Base-by-base conservation (phyloP, 2,113 vertebrate genomes). In the Platichthys flesus region DNA sequence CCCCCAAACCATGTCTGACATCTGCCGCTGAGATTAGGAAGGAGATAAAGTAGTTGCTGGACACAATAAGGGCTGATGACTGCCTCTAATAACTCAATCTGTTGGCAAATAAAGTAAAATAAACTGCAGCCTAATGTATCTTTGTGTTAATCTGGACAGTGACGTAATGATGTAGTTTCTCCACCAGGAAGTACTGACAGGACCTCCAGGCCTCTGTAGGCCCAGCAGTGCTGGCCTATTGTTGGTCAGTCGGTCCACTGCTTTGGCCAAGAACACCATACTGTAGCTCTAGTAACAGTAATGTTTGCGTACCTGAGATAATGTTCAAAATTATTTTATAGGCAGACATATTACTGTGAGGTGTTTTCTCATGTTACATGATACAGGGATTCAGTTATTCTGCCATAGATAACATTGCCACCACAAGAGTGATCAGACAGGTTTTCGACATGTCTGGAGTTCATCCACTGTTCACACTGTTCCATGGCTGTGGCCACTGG, bases 1-100 rank as follows among this genome's bases (percentile, higher is more conserved):
- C 78, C 55, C 23, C 14, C 12, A 82, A 79, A 77, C 70, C 69
- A 88, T 71, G 79, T 67, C 60, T 31, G 79, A 86, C 82, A 85
- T 88, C 62, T 73, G 72, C 60, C 66, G 64, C 66, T n/a, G 80
- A 81, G 81, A 87, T 87, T 78, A n/a, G 31, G 31, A 6, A 31
- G 28, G 28, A 71, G 59, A 80, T 76, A 65, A 62, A 76, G 67
- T 16, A 14, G 54, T 0, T 52, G 82, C 42, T 24, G 31, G 58
- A 61, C 20, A 51, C 40, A 70, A 71, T 79, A 72, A 78, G 81
- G 68, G 40, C 16, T 0, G 5, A 60, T 26, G 37, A 78, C 51
- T 54, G 51, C 51, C 20, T 18, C 52, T 40, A 55, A 70, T 67
- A 56, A 24, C 55, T 55, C 3, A 16, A 61, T 42, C 12, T 18